Base-by-base conservation (phyloP, 2,888 invertebrate genomes). In the Parnassius smintheus region DNA sequence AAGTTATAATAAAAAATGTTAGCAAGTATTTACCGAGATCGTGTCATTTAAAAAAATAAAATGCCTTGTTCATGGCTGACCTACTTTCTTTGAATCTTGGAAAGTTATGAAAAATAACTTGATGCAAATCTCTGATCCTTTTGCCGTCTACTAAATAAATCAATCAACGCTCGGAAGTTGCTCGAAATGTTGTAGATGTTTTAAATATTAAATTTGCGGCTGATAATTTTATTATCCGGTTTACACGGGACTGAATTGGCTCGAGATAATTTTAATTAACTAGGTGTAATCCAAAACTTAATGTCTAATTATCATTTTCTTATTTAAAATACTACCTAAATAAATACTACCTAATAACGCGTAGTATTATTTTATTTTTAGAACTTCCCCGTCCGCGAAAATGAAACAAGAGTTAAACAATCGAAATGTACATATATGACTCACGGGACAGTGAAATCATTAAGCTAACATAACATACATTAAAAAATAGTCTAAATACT, bases 51-150 rank as follows among this genome's bases (percentile, higher is more conserved):
- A 52, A 59, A 59, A 13, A 18, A 42, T 41, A 55, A 49, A 46
- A 61, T 41, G 46, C 46, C 25, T 46, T 42, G 56, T 55, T 61
- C 57, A 56, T 41, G 57, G 49, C 42, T 58, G 62, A 62, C 58
- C 49, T 54, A 58, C 46, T 62, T 58, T 42, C 13, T 11, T 51
- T 22, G 12, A 12, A 7, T 18, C 44, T 52, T 52, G 7, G 60
- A 42, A 55, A 61, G 25, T 62, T 58, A 62, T 62, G 58, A 62
- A 62, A 58, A 62, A 62, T 62, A 58, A 62, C 58, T 62, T 54
- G 10, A 58, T 62, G 62, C 62, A 58, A 62, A 62, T 62, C 48
- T 56, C 58, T 46, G 57, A 58, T 58, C 49, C 49, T 18, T 49
- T 49, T 49, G 46, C 9, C 11, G 48, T 9, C 44, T 41, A 53